Evolutionary conservation across 1,140 invertebrate species (phyloP), one percentile per base, ranked within the genome.

Genomic region (Antheraea pernyi): DNA sequence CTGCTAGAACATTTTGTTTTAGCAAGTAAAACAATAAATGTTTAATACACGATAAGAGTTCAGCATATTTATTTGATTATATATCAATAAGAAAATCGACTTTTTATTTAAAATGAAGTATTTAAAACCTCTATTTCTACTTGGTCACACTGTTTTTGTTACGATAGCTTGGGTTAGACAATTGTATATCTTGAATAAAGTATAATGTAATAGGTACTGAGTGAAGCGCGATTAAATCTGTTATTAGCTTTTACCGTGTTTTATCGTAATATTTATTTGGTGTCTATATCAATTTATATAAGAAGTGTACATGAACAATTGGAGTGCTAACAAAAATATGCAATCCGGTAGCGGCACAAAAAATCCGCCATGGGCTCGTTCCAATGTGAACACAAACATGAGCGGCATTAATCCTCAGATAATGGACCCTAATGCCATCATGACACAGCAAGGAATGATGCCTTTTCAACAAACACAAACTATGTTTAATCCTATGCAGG

Each of bases 371-470:
- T 91, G 89, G 89, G 89, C 89, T 59, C 81, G 89, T 36, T 89
- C 89, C 59, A 91, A 85, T 67, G 86, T 89, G 64, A 91, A 89
- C 74, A 82, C 89, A 80, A 91, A 89, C 67, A 91, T 91, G 77
- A 85, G 88, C 85, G 88, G 89, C 75, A 88, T 91, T 76, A 91
- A 91, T 81, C 84, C 89, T 6, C 89, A 91, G 83, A 89, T 91
- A 61, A 89, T 91, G 88, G 89, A 91, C 81, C 83, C 87, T 7
- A 91, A 89, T 73, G 73, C 86, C 39, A 91, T 91, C 83, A 89
- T 89, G 85, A 81, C 85, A 61, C 88, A 91, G 77, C 88, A 91
- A 78, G 80, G 86, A 53, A 89, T 91, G 83, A 89, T 91, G 86
- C 85, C 86, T 30, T 91, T 91, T 71, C 88, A 90, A 70, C 89